Evolutionary conservation across 2,113 vertebrate genomes (phyloP), one percentile per base, ranked within the genome.

Genomic region (Periophthalmodon schlosseri): DNA sequence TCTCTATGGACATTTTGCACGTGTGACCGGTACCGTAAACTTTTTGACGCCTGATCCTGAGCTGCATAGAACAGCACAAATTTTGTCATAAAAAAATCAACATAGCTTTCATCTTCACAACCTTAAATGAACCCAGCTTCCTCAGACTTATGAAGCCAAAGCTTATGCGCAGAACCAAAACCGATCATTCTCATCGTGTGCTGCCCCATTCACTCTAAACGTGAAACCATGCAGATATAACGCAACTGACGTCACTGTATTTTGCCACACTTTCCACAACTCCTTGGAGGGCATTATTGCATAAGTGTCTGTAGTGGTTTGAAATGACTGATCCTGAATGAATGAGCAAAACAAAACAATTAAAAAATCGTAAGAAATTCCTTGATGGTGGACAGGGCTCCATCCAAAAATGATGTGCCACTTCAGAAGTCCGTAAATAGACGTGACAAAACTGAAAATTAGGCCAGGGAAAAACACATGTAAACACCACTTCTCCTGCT

Each of bases 391-490:
- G 13, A 76, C 13, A 66, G 23, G 24, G 52, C 52, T 21, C 9
- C 8, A 34, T 34, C 24, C 60, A 34, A 63, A 63, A 63, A 63
- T 16, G 24, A 34, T 15, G 66, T 56, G 52, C 52, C 52, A 56
- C 52, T 56, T 56, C 52, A n/a, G 20, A 56, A 56, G 7, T 60
- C 57, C 57, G 28, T 2, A 60, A 58, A 60, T 34, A 65, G 47
- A 69, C 21, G 36, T 21, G 56, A 69, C 57, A 46, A 44, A 44
- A 79, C 54, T 70, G 63, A 81, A 70, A 83, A 77, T 69, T 23
- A 72, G 76, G 74, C 56, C 60, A 74, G 39, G 73, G 33, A 49
- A 63, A 68, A 75, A 72, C 20, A 24, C 33, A 79, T 72, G 75
- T 50, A 70, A 21, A 65, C 47, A 46, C 10, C 39, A 20, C 15